Evolutionary conservation across 2,888 invertebrate genomes (phyloP).

Genomic region (Dicyrtomina minuta): DNA sequence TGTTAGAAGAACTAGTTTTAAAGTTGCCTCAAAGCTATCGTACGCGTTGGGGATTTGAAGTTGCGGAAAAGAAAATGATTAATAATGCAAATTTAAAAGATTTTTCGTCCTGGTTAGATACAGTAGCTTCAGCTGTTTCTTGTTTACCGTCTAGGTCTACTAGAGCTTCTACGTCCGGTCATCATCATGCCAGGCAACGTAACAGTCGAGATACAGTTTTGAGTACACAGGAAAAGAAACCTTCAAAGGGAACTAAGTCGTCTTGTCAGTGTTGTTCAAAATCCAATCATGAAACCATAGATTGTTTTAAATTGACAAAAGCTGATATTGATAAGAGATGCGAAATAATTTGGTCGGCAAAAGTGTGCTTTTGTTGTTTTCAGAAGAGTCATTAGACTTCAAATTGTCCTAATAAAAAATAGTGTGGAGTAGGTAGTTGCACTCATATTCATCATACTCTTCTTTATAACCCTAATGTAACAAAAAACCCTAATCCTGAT

Average conservation of each 20-base stretch:
- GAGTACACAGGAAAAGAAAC: too few relatives aligned
- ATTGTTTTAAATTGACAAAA: constrained; percentile 10
- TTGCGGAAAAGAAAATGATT: too few relatives aligned
- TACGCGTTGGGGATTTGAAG: too few relatives aligned
- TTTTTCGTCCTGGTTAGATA: not conserved
- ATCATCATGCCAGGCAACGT: too few relatives aligned
- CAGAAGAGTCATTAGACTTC: not conserved
- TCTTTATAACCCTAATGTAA: constrained; percentile 1
- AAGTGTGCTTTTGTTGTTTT: constrained; percentile 19
- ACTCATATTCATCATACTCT: not conserved
- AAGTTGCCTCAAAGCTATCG: not conserved
- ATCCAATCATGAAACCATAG: not conserved
- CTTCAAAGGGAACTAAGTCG: too few relatives aligned
- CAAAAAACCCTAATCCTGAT: too few relatives aligned
- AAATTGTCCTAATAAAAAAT: not conserved
- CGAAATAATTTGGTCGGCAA: not conserved
- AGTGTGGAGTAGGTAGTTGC: constrained; percentile 18
- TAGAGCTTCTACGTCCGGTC: too few relatives aligned
- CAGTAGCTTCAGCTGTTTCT: not conserved
- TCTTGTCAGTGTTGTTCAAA: too few relatives aligned
- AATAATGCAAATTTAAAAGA: not conserved
- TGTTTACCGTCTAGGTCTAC: too few relatives aligned
- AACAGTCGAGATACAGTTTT: too few relatives aligned
- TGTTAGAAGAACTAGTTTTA: not conserved
- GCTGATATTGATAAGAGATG: not conserved